A percentile compares a stretch with the other conserved stretches of the same genome.
Conservation (phyloP, 2,888 invertebrate genomes). For the Tetanocera ferruginea region DNA sequence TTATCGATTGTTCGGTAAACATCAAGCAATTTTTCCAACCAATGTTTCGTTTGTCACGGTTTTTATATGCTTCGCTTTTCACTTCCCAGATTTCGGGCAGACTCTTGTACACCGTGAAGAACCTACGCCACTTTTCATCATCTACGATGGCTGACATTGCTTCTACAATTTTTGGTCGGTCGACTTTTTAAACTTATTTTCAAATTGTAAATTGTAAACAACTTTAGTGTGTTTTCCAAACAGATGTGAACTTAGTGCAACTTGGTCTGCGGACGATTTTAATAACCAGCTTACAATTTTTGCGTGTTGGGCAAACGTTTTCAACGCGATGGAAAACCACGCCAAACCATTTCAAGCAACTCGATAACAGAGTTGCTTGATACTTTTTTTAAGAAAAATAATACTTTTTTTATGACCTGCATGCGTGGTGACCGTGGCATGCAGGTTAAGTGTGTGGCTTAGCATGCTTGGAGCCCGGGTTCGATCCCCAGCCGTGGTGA, state of each 20-base stretch:
- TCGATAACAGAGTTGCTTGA: not conserved
- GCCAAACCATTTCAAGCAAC: not conserved
- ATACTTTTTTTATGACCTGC: too few species aligned
- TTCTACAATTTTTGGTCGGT: not conserved
- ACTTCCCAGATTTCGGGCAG: constrained; percentile 28
- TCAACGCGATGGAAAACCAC: not conserved
- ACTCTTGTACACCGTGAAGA: constrained; percentile 28
- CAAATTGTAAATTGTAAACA: not conserved
- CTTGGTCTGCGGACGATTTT: constrained; percentile 8
- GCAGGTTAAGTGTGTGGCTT: too few species aligned
- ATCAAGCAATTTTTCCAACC: constrained; percentile 16
- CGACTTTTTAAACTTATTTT: not conserved
- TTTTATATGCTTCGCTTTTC: constrained; percentile 24
- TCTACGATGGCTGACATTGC: constrained; percentile 1
- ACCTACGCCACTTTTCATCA: constrained; percentile 17
- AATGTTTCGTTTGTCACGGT: not conserved
- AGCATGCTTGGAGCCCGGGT: too few species aligned
- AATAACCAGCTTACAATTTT: not conserved
- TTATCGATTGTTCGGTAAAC: constrained; percentile 31
- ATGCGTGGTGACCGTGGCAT: too few species aligned
- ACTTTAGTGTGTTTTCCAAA: not conserved
- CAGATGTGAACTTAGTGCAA: not conserved
- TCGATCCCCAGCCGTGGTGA: too few species aligned
- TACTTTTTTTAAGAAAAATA: too few species aligned
- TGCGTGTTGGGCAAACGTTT: not conserved